Conservation (phyloP, 2,797 vertebrate species). For the Ispidina picta region DNA sequence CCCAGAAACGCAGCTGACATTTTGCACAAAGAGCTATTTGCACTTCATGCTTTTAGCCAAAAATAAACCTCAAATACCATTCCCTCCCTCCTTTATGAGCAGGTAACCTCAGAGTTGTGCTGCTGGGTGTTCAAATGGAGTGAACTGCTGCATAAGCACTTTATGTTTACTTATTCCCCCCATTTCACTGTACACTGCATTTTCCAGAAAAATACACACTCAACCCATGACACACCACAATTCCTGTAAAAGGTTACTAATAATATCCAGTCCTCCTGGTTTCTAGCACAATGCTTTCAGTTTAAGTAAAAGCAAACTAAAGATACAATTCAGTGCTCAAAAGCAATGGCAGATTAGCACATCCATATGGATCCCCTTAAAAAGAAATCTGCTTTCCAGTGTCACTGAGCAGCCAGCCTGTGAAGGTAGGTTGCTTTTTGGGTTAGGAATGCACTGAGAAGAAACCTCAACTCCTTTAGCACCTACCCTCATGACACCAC, state of each 20-base stretch:
- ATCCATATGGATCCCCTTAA: background rate
- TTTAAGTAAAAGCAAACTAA: conserved; percentile 32
- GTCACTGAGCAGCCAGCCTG: background rate
- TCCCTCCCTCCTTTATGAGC: conserved; percentile 29
- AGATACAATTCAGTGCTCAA: conserved; percentile 2
- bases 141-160: conserved; percentile 27
- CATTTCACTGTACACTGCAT: background rate
- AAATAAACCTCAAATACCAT: conserved; percentile 41
- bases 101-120: conserved; percentile 33
- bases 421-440: background rate
- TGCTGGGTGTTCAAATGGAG: conserved; percentile 15
- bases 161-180: conserved; percentile 33
- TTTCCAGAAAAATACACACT: conserved; percentile 37
- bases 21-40: conserved; percentile 44
- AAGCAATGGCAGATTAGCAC: background rate
- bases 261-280: conserved; percentile 20
- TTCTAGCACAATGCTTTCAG: background rate
- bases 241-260: conserved; percentile 53
- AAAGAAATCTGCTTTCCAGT: background rate
- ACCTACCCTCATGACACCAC: background rate
- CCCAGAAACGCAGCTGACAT: conserved; percentile 38
- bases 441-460: background rate
- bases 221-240: conserved; percentile 13
- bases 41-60: conserved; percentile 44
- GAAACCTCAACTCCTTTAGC: background rate